Evolutionary conservation across 2,797 vertebrate species (phyloP), one percentile per base, ranked within the genome.

Genomic region (Malurus leucopterus): DNA sequence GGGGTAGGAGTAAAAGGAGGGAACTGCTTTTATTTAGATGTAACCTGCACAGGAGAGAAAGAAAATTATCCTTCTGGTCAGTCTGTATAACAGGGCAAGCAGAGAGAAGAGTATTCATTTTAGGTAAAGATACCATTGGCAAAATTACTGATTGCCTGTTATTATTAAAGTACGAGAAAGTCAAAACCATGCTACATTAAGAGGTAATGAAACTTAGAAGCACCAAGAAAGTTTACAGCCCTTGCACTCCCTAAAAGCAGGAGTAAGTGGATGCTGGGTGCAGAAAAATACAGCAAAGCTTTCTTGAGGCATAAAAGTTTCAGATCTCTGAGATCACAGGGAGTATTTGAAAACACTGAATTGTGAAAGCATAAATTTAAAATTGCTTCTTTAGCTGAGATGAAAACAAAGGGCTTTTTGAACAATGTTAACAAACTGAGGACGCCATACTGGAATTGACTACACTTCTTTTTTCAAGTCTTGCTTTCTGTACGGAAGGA

Each of bases 11-110:
- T 32, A 71, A 79, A 89, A 96, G 89, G 94, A 95, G 34, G 26
- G 70, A 96, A 91, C 90, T 91, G 91, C 93, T 95, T 97, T 96
- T 95, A 95, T 96, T 96, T 96, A 92, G 91, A 76, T 94, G 75
- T 93, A 95, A 84, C 78, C 82, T 95, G 90, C 67, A 64, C 76
- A 78, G 59, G 87, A 96, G 87, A 86, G 80, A 91, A 85, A 90
- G 53, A 79, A 75, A 68, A 74, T 63, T 91, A 71, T 95, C 92
- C 92, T 95, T 96, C 91, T 95, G 96, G 94, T 95, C 95, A 93
- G 32, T 94, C 94, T 89, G 75, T 49, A 92, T 96, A 95, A 94
- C 80, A 94, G 93, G 84, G 47, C 71, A 94, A n/a, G 75, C 64
- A 88, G 93, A 88, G 51, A 87, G 84, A 75, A 81, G 58, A 80